Conservation (phyloP, 2,113 vertebrate genomes). For the Oryzias curvinotus region DNA sequence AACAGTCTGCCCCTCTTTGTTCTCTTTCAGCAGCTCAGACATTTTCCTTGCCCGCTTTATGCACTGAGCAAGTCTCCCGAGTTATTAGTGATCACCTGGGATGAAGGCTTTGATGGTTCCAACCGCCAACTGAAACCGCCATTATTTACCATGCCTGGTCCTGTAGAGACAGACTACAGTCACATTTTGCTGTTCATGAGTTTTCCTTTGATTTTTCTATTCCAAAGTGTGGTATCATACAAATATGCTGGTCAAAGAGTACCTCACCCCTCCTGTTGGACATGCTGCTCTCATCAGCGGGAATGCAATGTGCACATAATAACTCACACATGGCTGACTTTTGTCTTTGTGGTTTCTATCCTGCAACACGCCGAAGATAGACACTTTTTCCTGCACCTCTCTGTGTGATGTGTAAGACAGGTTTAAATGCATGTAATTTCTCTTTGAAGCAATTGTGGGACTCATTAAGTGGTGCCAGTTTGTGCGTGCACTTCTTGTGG, state of each 20-base stretch:
- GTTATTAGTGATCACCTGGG: constrained; percentile 66
- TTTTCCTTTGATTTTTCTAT: constrained; percentile 75
- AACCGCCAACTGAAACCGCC: constrained; percentile 62
- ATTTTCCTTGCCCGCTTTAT: constrained; percentile 45
- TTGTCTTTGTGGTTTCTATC: constrained; percentile 78
- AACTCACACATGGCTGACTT: constrained; percentile 80
- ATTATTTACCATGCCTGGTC: constrained; percentile 62
- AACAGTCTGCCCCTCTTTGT: constrained; percentile 72
- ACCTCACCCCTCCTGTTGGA: constrained; percentile 65
- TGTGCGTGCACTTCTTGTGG: constrained; percentile 53
- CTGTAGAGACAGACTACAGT: constrained; percentile 54
- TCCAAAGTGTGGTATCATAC: constrained; percentile 75
- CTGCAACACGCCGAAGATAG: constrained; percentile 76
- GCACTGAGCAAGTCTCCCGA: constrained; percentile 41
- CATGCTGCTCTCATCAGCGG: constrained; percentile 79
- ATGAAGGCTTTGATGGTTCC: constrained; percentile 55
- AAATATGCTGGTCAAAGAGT: constrained; percentile 72
- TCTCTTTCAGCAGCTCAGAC: constrained; percentile 69
- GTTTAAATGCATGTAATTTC: constrained; percentile 80
- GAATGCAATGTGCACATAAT: constrained; percentile 74
- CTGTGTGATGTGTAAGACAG: constrained; percentile 75
- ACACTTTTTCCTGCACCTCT: constrained; percentile 60
- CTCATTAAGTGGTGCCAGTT: constrained; percentile 76
- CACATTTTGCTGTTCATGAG: constrained; percentile 66
- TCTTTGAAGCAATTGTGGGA: constrained; percentile 77